phyloP scores from a whole-genome alignment of 2,113 vertebrate genomes.

The Microcebus griseorufus region DNA sequence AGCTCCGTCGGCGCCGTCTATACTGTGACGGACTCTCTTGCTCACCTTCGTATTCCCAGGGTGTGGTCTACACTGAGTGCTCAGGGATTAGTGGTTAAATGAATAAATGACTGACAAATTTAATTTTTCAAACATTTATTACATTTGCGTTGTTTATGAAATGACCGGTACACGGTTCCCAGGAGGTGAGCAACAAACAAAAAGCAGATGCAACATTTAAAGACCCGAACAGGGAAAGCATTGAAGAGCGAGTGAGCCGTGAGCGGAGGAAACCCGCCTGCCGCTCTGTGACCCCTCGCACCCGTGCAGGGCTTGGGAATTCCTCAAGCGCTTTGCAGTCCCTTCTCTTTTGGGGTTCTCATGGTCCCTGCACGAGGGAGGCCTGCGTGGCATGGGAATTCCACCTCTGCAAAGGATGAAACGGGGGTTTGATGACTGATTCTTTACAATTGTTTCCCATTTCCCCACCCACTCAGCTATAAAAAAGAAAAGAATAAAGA shows the following conservation, averaged over 20 bases:
- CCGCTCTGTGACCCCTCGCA: too few species aligned
- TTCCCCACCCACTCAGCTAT: conserved; percentile 50
- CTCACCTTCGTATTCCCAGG: neutral
- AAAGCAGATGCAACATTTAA: neutral
- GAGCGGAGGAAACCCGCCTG: too few species aligned
- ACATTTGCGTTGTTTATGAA: neutral
- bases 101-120: neutral
- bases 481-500: conserved; percentile 8
- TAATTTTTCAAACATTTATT: neutral
- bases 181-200: neutral
- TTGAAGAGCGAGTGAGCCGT: neutral
- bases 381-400: neutral
- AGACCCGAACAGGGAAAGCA: neutral
- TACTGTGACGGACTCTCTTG: neutral
- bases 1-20: neutral
- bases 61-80: neutral
- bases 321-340: neutral
- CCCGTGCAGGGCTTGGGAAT: neutral
- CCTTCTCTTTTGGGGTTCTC: neutral
- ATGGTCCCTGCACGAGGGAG: neutral
- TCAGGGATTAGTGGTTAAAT: neutral
- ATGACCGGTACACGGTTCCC: neutral
- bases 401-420: neutral
- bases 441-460: neutral
- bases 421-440: neutral